Evolutionary conservation across 2,888 invertebrate species (phyloP).

Genomic region (Agonopterix heracliana): DNA sequence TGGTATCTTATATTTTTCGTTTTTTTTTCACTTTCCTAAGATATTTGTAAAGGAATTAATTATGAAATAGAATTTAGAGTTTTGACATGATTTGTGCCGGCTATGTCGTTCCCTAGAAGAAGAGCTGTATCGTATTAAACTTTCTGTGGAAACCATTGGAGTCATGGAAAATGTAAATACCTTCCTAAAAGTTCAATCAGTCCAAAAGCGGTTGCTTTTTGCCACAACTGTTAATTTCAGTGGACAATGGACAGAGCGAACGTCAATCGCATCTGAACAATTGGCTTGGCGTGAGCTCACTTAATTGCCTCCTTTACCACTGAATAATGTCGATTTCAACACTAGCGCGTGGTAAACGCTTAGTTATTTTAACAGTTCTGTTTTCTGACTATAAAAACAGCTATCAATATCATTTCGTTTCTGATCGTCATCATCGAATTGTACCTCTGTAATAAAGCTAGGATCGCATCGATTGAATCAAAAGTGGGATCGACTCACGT

Average conservation of each 20-base stretch:
- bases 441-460: conserved; percentile 12
- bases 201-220: conserved; percentile 39
- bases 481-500: conserved; percentile 21
- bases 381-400: conserved; percentile 4
- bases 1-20: too few relatives aligned
- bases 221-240: conserved; percentile 50
- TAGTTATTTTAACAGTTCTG: conserved; percentile 8
- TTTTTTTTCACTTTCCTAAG: too few relatives aligned
- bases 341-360: conserved; percentile 22
- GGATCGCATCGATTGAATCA: conserved; percentile 17
- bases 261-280: conserved; percentile 50
- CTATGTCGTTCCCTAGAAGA: too few relatives aligned
- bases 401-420: conserved; percentile 7
- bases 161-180: background rate
- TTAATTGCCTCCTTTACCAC: conserved; percentile 58
- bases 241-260: conserved; percentile 53
- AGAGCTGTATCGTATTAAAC: too few relatives aligned
- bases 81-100: too few relatives aligned
- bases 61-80: too few relatives aligned
- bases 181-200: background rate
- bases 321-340: conserved; percentile 47
- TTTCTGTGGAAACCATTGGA: too few relatives aligned
- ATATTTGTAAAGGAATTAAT: too few relatives aligned
- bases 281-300: conserved; percentile 47
- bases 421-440: conserved; percentile 10